Base-by-base conservation (phyloP, 1,140 invertebrate species). In the Drosophila nigrodunni region DNA sequence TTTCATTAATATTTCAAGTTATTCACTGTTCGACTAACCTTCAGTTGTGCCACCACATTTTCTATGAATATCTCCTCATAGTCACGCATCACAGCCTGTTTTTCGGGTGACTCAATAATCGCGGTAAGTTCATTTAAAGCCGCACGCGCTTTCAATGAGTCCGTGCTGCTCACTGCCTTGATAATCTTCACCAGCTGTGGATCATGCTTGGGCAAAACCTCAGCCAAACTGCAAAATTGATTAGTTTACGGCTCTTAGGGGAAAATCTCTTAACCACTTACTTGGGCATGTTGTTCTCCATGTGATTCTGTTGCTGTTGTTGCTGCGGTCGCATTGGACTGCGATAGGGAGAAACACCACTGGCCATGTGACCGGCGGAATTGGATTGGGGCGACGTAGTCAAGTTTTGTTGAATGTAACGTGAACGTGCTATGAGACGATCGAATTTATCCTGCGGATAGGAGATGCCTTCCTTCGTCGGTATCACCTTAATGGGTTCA, bases 371-470 rank as follows among this genome's bases (percentile, higher is more conserved):
- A 21, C 37, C 47, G 1, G 50, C 58, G 10, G 61, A 34, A 55
- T 74, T 60, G 6, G 82, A 55, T 25, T 82, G 72, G 7, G 90
- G 71, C 2, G 90, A 73, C 7, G 86, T 64, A 7, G 73, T 78
- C 34, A 79, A 39, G 21, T 71, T 79, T 60, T 77, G 78, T 43
- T 85, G 85, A 50, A 92, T 78, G 46, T 82, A 76, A 9, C 47
- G 59, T 7, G 92, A 90, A 4, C 62, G 69, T 13, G 88, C 66
- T 44, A 93, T 60, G 85, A 92, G 92, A 92, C 94, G 66, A 55
- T 92, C 82, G 60, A 94, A 93, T 82, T 93, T 80, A 64, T 92
- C 80, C 93, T 94, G 37, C 92, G 94, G 67, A 93, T 94, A 82
- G 93, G 93, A 18, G 80, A 94, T 76, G 92, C 93, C 77, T 92